phyloP scores from a whole-genome alignment of 2,113 vertebrate genomes.

The Hippoglossus stenolepis region DNA sequence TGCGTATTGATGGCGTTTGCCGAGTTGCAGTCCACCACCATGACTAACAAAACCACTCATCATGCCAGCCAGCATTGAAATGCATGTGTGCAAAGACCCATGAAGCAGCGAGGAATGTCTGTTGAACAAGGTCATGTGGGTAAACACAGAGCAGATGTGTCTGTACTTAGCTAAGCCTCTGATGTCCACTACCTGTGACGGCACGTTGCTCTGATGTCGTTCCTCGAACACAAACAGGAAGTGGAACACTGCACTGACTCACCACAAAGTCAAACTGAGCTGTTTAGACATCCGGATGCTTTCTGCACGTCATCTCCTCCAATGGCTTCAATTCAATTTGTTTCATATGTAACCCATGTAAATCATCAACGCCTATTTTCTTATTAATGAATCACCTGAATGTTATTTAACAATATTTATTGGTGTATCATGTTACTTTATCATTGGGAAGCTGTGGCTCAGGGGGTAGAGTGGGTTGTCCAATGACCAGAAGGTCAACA shows the following conservation, averaged over 20 bases:
- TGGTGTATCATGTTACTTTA: too few species aligned
- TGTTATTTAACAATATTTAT: too few species aligned
- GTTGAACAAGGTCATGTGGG: constrained; percentile 52
- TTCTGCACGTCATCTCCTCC: too few species aligned
- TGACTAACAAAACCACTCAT: constrained; percentile 74
- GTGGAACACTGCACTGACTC: constrained; percentile 3
- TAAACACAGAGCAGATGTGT: constrained; percentile 77
- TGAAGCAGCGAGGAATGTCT: constrained; percentile 64
- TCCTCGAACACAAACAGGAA: constrained; percentile 33
- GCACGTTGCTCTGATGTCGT: constrained; percentile 8
- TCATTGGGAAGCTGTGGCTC: too few species aligned
- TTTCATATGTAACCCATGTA: too few species aligned
- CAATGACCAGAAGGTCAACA: too few species aligned
- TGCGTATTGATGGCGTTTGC: constrained; percentile 46
- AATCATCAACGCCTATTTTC: too few species aligned
- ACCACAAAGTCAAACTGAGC: constrained; percentile 2
- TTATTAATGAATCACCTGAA: too few species aligned
- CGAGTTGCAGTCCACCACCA: constrained; percentile 53
- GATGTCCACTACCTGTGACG: constrained; percentile 37
- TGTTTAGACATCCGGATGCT: neutral
- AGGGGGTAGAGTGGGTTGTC: too few species aligned
- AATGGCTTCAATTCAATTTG: too few species aligned
- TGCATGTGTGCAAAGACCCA: constrained; percentile 54
- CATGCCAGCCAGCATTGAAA: constrained; percentile 61
- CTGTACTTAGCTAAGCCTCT: constrained; percentile 37